Evolutionary conservation across 2,113 vertebrate genomes (phyloP).

Genomic region (Podarcis muralis): DNA sequence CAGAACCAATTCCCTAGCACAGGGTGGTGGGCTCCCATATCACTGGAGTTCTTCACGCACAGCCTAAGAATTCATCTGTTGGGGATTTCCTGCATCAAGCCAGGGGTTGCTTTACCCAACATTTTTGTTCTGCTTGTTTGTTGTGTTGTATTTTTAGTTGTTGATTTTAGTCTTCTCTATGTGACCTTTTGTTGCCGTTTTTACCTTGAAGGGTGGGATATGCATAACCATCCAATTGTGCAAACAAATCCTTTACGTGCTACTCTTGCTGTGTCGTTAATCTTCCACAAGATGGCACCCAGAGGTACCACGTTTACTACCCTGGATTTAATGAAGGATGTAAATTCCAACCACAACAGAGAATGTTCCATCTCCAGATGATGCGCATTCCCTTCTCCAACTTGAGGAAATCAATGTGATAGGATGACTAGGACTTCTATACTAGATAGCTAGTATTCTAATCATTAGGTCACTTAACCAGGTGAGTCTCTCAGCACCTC

Average conservation of each 20-base stretch:
- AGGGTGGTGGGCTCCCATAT: no score
- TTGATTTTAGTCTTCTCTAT: no score
- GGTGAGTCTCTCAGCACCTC: background rate
- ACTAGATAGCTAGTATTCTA: background rate
- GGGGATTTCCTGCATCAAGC: no score
- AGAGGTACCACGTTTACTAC: no score
- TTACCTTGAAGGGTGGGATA: background rate
- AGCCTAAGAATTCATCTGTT: no score
- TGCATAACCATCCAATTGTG: background rate
- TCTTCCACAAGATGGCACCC: conserved; percentile 34
- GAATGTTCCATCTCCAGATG: background rate
- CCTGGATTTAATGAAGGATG: background rate
- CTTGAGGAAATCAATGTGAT: background rate
- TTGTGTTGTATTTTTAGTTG: no score
- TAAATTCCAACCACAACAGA: background rate
- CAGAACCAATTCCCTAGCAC: no score
- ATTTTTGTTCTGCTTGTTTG: no score
- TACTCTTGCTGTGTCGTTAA: background rate
- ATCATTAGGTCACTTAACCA: background rate
- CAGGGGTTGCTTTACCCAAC: no score
- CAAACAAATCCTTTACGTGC: background rate
- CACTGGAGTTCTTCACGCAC: no score
- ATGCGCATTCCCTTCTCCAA: background rate
- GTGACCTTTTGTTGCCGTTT: background rate
- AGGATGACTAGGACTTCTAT: background rate